These are phyloP conservation scores for Caenorhabditis sp. DNA, from an alignment of 2,888 invertebrate species.

Conservation along the genomic window DNA sequence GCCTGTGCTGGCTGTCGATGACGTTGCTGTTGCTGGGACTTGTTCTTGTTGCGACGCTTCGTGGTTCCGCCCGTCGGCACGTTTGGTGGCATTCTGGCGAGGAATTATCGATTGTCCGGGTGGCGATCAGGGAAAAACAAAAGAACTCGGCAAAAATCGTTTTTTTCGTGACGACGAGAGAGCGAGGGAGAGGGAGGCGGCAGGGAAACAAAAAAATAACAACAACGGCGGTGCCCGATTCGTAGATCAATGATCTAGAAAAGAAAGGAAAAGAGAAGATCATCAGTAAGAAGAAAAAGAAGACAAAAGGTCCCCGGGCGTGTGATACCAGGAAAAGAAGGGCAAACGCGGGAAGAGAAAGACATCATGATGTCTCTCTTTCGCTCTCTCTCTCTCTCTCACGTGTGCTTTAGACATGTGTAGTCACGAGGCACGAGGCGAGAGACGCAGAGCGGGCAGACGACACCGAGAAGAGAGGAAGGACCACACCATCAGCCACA, in stretches of 20 bases:
- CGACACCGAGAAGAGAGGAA: background rate
- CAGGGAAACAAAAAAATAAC: slow-evolving; percentile 7
- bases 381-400: background rate
- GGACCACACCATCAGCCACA: no score
- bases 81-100: slow-evolving; percentile 67
- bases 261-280: background rate
- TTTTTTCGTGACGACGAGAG: no score
- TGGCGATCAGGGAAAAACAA: no score
- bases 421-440: slow-evolving; percentile 34
- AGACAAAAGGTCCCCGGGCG: slow-evolving; percentile 23
- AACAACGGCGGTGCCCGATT: background rate
- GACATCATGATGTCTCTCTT: slow-evolving; percentile 4
- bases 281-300: background rate
- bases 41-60: slow-evolving; percentile 59
- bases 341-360: background rate
- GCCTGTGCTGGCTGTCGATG: background rate
- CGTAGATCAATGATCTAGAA: slow-evolving; percentile 8
- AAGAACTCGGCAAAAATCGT: background rate
- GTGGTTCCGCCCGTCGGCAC: slow-evolving; percentile 40
- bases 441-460: slow-evolving; percentile 6
- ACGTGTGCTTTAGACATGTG: background rate
- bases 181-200: no score
- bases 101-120: no score
- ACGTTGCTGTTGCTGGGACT: slow-evolving; percentile 13
- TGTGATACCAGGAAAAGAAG: slow-evolving; percentile 14